A percentile compares a stretch with the other conserved stretches of the same genome.
phyloP scores from a whole-genome alignment of 1,140 invertebrate genomes.

The Papilio aristodemus region DNA sequence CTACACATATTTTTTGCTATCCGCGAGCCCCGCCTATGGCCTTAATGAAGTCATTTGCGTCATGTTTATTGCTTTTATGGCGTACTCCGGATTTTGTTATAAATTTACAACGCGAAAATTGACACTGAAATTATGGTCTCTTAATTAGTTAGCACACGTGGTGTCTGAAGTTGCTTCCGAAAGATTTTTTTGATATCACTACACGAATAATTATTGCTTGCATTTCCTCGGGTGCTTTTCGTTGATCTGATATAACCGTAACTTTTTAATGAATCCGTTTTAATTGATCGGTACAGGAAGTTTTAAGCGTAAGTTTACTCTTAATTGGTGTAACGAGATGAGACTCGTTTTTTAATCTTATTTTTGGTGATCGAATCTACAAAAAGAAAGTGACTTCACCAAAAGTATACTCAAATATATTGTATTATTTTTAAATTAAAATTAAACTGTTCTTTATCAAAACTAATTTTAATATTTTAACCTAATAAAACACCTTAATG shows the following conservation, averaged over 20 bases:
- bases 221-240: conserved; percentile 29
- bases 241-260: conserved; percentile 37
- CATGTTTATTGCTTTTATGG: conserved; percentile 78
- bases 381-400: not conserved
- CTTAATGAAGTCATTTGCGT: conserved; percentile 78
- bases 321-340: conserved; percentile 16
- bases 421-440: not conserved
- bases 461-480: not conserved
- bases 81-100: conserved; percentile 69
- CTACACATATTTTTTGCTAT: conserved; percentile 71
- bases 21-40: conserved; percentile 56
- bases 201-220: conserved; percentile 28
- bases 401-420: not conserved
- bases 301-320: conserved; percentile 29
- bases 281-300: conserved; percentile 24
- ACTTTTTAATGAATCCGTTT: conserved; percentile 31
- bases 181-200: conserved; percentile 36
- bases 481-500: too few species aligned
- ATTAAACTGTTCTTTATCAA: not conserved
- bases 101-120: conserved; percentile 76
- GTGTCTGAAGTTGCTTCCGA: conserved; percentile 37
- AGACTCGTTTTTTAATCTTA: not conserved
- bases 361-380: not conserved
- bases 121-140: conserved; percentile 56
- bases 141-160: conserved; percentile 63